Percentiles rank a stretch among this genome's conserved stretches.
phyloP scores from a whole-genome alignment of 2,113 vertebrate genomes.

The Gadus chalcogrammus region DNA sequence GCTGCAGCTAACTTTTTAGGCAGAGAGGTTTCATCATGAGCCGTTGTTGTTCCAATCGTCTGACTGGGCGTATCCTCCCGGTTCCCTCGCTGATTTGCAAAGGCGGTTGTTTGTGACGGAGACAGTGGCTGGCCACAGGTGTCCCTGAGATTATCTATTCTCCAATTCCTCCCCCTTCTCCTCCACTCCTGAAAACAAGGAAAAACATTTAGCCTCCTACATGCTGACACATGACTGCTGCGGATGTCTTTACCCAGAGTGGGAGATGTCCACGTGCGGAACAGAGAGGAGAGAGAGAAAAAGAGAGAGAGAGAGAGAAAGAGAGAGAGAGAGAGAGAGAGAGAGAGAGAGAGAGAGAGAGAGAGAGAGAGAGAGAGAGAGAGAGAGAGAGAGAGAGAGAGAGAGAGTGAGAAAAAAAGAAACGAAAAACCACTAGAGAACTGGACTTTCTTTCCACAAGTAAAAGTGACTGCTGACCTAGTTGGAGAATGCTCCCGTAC shows the following conservation, averaged over 20 bases:
- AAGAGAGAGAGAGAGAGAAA: background rate
- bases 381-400: background rate
- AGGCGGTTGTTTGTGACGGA: slow-evolving; percentile 57
- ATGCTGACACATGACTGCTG: slow-evolving; percentile 33
- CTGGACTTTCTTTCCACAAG: slow-evolving; percentile 37
- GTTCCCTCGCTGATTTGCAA: slow-evolving; percentile 48
- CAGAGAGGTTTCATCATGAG: background rate
- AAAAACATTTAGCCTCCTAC: slow-evolving; percentile 49
- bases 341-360: slow-evolving; percentile 14
- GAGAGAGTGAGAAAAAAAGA: slow-evolving; percentile 19
- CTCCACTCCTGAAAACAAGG: slow-evolving; percentile 52
- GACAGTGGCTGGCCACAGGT: slow-evolving; percentile 68
- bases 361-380: background rate
- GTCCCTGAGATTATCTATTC: slow-evolving; percentile 63
- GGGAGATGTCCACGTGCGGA: slow-evolving; percentile 30
- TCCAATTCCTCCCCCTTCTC: slow-evolving; percentile 26
- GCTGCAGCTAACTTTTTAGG: background rate
- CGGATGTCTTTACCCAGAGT: slow-evolving; percentile 40
- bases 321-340: background rate
- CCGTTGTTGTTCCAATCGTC: background rate
- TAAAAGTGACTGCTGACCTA: slow-evolving; percentile 63
- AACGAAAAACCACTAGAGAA: slow-evolving; percentile 27
- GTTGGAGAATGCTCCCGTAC: slow-evolving; percentile 60
- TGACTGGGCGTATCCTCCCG: slow-evolving; percentile 33
- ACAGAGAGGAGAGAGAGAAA: background rate